Conservation (phyloP, 92 coral and sea anemone species). For the Porites lobata region DNA sequence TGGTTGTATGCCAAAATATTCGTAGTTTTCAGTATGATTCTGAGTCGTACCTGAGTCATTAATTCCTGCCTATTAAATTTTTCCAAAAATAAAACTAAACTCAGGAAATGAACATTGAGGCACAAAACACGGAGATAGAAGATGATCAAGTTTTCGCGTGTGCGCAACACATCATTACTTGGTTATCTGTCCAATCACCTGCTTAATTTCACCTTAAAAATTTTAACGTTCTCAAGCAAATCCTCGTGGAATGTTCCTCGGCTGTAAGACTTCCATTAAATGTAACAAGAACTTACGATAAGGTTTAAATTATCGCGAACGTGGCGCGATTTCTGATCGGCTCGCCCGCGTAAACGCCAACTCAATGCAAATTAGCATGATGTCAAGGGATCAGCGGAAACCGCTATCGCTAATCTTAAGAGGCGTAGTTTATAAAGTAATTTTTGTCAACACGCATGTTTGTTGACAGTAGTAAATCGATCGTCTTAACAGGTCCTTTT, state of each 20-base stretch:
- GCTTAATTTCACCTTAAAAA: too few species aligned
- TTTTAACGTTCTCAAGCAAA: not conserved
- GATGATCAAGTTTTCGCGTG: not conserved
- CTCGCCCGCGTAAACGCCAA: not conserved
- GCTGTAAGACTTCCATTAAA: not conserved
- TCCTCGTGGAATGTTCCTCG: not conserved
- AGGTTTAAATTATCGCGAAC: not conserved
- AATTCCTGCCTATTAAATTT: not conserved
- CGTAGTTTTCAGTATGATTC: not conserved
- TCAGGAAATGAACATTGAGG: not conserved
- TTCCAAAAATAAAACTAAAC: not conserved
- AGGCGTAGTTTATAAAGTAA: constrained; percentile 40
- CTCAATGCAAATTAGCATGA: constrained; percentile 15
- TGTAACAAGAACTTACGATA: not conserved
- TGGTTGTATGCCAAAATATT: not conserved
- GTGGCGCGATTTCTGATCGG: too few species aligned
- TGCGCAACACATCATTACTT: not conserved
- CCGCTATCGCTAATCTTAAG: not conserved
- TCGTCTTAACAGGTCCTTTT: constrained; percentile 1
- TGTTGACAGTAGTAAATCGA: not conserved
- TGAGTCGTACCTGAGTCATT: not conserved
- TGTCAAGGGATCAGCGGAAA: constrained; percentile 26
- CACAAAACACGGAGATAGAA: not conserved
- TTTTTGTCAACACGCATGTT: not conserved
- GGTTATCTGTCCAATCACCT: not conserved